Evolutionary conservation across 2,888 invertebrate species (phyloP), one percentile per base, ranked within the genome.

Genomic region (Drosophila pseudotakahashii): DNA sequence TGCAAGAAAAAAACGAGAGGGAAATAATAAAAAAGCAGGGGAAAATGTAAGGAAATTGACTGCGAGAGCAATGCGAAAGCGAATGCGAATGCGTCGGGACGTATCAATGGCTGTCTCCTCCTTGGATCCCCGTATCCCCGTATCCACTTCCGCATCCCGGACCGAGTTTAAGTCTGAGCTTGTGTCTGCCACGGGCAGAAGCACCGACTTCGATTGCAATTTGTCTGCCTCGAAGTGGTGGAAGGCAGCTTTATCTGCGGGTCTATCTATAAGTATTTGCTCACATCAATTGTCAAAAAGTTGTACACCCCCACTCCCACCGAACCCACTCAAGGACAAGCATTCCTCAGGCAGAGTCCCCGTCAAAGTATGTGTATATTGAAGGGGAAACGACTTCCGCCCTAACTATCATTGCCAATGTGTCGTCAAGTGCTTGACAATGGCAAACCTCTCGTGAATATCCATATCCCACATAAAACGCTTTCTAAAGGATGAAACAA

Each of bases 201-300:
- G 44, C 26, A 37, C n/a, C 54, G 64, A 62, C 64, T 62, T 68
- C 69, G 74, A 73, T 58, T 81, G 81, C 83, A 83, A 83, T 83
- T 83, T 86, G 83, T 86, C 79, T 73, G 74, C 53, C 62, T 60
- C 58, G 67, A 79, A 61, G 61, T 73, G 50, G 67, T 67, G 37
- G 53, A 44, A 54, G 72, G 70, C 79, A 64, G 59, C 60, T 67
- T 61, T 69, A 62, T 79, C 75, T 64, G 68, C 55, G 68, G 59
- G 62, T 58, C 61, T 75, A 78, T 69, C 76, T 81, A 75, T 74
- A 84, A 76, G 72, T 84, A 84, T 78, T 84, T 84, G 76, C 50
- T 73, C 82, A 64, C 84, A 84, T 81, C 81, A 79, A 84, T 84
- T 81, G 81, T 84, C 77, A 73, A 81, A 81, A 84, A 84, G 81